phyloP scores from a whole-genome alignment of 2,888 invertebrate species.

The Limenitis camilla region DNA sequence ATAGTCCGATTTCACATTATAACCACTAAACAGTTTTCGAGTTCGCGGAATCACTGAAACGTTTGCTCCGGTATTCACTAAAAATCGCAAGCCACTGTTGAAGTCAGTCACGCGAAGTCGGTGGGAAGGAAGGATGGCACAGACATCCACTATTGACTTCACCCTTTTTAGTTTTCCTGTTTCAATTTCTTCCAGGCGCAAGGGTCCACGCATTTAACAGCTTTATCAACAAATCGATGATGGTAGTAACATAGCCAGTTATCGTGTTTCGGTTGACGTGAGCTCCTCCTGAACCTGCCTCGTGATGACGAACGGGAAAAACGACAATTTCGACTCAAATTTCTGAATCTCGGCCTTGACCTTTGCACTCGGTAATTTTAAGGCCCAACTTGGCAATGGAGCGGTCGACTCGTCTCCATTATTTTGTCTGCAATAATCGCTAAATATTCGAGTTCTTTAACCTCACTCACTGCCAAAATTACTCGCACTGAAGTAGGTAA shows the following conservation, averaged over 20 bases:
- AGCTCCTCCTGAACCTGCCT: neutral
- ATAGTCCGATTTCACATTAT: too few relatives aligned
- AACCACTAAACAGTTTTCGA: too few relatives aligned
- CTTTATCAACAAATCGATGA: slow-evolving; percentile 6
- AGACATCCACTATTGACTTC: slow-evolving; percentile 17
- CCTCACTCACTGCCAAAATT: slow-evolving; percentile 12
- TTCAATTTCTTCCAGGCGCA: slow-evolving; percentile 13
- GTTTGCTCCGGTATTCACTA: slow-evolving; percentile 16
- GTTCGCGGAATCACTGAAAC: slow-evolving; percentile 18
- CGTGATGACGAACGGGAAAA: slow-evolving; percentile 3
- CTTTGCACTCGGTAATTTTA: slow-evolving; percentile 1
- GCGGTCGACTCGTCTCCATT: slow-evolving; percentile 3
- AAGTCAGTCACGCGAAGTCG: slow-evolving; percentile 20
- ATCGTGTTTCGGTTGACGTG: neutral
- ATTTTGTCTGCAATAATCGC: slow-evolving; percentile 21
- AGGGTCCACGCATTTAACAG: slow-evolving; percentile 14
- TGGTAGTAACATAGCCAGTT: slow-evolving; percentile 14
- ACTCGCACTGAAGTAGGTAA: slow-evolving; percentile 16
- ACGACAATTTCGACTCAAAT: neutral
- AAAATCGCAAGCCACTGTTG: slow-evolving; percentile 11
- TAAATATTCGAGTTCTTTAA: slow-evolving; percentile 11
- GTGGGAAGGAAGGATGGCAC: slow-evolving; percentile 8
- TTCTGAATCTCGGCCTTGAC: neutral
- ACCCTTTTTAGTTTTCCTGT: slow-evolving; percentile 18
- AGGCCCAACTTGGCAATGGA: slow-evolving; percentile 5